Conservation (phyloP, 23 tunicate species). For the Trididemnum miniatum region DNA sequence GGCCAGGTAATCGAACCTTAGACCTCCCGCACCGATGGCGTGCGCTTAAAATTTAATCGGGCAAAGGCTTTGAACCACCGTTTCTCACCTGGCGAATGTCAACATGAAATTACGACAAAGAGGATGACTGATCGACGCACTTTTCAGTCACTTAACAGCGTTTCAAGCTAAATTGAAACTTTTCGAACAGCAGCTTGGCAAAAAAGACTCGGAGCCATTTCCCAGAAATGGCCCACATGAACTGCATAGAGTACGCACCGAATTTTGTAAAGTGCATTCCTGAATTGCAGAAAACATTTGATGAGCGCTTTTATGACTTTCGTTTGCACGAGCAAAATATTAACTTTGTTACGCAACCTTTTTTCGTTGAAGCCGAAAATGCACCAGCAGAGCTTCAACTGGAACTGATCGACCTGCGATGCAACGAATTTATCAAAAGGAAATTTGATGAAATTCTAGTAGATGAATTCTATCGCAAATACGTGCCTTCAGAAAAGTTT, state of each 20-base stretch:
- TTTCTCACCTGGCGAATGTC: slow-evolving; percentile 11
- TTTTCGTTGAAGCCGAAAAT: slow-evolving; percentile 18
- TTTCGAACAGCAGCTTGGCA: slow-evolving; percentile 20
- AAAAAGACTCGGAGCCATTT: background rate
- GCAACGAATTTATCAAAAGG: slow-evolving; percentile 20
- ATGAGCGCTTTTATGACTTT: slow-evolving; percentile 24
- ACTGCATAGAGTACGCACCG: slow-evolving; percentile 19
- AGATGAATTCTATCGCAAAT: slow-evolving; percentile 26
- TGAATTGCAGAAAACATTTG: slow-evolving; percentile 23
- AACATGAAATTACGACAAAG: slow-evolving; percentile 18
- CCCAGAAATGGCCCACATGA: slow-evolving; percentile 27
- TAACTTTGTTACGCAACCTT: slow-evolving; percentile 19
- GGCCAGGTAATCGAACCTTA: too few species aligned
- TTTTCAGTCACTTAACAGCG: slow-evolving; percentile 18
- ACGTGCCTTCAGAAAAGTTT: slow-evolving; percentile 22
- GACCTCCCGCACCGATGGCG: too few species aligned
- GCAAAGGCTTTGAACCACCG: slow-evolving; percentile 24
- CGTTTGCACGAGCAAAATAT: slow-evolving; percentile 20
- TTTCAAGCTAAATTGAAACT: slow-evolving; percentile 24
- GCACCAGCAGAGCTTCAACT: slow-evolving; percentile 27
- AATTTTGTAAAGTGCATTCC: slow-evolving; percentile 27
- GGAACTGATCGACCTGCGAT: slow-evolving; percentile 31
- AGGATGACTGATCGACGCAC: slow-evolving; percentile 1
- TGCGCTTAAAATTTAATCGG: slow-evolving; percentile 5
- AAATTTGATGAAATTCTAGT: slow-evolving; percentile 2